Evolutionary conservation across 2,113 vertebrate genomes (phyloP).

Genomic region (Montifringilla adamsi): DNA sequence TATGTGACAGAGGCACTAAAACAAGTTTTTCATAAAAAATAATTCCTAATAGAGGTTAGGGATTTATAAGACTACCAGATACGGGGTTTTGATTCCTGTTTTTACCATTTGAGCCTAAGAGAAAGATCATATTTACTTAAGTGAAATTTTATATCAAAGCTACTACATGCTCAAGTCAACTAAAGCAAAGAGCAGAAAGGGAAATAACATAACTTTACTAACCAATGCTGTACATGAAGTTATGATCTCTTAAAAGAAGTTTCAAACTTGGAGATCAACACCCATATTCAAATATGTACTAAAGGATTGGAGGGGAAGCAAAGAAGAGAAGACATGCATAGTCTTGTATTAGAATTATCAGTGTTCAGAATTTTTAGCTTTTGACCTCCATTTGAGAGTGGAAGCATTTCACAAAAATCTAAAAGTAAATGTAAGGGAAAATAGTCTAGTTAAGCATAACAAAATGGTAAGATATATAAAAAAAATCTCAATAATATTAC

Average conservation of each 20-base stretch:
- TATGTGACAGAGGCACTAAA: not conserved
- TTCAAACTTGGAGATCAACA: not conserved
- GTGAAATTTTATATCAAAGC: not conserved
- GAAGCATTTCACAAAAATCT: not conserved
- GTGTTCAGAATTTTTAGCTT: not conserved
- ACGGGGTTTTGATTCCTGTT: not conserved
- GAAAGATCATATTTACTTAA: not conserved
- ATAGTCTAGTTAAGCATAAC: not conserved
- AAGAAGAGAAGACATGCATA: not conserved
- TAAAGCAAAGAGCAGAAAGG: not conserved
- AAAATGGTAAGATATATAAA: not conserved
- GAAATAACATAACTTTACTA: not conserved
- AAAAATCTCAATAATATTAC: not conserved
- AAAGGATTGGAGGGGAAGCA: accelerated
- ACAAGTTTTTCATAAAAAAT: not conserved
- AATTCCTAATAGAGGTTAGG: not conserved
- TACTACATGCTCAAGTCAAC: not conserved
- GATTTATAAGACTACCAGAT: not conserved
- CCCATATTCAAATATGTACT: not conserved
- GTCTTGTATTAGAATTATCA: not conserved
- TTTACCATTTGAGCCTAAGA: not conserved
- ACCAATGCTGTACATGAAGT: not conserved
- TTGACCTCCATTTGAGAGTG: not conserved
- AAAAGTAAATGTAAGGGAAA: not conserved
- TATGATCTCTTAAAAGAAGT: not conserved